Conservation (phyloP, 2,113 vertebrate species). For the Larimichthys crocea region DNA sequence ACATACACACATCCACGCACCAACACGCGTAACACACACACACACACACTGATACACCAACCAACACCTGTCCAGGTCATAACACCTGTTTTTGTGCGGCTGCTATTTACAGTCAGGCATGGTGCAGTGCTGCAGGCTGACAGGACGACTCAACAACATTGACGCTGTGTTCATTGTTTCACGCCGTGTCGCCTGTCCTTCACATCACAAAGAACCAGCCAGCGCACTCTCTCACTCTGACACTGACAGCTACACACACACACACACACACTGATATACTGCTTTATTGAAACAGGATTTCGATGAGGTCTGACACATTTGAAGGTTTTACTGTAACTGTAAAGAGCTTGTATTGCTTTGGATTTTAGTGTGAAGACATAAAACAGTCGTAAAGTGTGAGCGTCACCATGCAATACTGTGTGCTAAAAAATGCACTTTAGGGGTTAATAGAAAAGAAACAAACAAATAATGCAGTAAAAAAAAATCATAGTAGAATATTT, state of each 20-base stretch:
- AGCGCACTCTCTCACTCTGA: neutral
- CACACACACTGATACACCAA: neutral
- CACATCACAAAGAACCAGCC: conserved; percentile 48
- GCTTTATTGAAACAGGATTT: conserved; percentile 11
- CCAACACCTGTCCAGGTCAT: conserved; percentile 63
- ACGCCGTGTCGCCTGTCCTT: conserved; percentile 56
- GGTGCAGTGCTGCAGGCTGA: conserved; percentile 37
- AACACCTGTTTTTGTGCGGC: conserved; percentile 49
- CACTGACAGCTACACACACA: conserved; percentile 1
- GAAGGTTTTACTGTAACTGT: neutral
- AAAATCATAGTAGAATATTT: neutral
- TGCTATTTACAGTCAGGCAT: conserved; percentile 47
- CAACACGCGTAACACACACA: conserved; percentile 22
- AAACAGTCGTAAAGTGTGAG: neutral
- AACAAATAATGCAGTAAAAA: neutral
- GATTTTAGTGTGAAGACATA: neutral
- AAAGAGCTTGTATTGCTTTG: neutral
- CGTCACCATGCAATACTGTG: neutral
- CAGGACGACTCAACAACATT: conserved; percentile 29
- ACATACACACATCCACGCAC: conserved; percentile 18
- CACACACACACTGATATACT: neutral
- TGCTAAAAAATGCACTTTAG: neutral
- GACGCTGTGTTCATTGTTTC: conserved; percentile 46
- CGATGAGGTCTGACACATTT: conserved; percentile 8
- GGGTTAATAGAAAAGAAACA: neutral